Evolutionary conservation across 1,140 invertebrate genomes (phyloP).

Genomic region (Drosophila subpulchrella): DNA sequence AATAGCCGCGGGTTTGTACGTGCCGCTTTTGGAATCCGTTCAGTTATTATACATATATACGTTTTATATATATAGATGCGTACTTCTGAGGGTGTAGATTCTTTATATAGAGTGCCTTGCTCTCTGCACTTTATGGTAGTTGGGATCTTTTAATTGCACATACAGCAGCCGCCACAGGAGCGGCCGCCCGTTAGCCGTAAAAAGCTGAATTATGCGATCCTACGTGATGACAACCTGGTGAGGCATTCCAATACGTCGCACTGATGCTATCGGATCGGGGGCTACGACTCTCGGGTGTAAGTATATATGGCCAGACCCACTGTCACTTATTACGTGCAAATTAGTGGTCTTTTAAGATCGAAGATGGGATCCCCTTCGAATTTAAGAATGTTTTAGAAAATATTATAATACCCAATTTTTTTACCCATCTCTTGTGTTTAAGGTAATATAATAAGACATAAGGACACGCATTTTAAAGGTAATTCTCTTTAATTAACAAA

Average conservation of each 20-base stretch:
- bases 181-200: slow-evolving; percentile 74
- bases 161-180: slow-evolving; percentile 69
- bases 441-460: no score
- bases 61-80: slow-evolving; percentile 1
- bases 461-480: no score
- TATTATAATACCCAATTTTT: no score
- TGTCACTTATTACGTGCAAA: slow-evolving; percentile 71
- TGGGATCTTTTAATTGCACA: slow-evolving; percentile 76
- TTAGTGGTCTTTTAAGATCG: slow-evolving; percentile 10
- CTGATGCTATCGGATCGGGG: slow-evolving; percentile 56
- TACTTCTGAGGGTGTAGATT: slow-evolving; percentile 19
- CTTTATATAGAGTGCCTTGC: slow-evolving; percentile 13
- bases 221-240: slow-evolving; percentile 72
- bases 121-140: slow-evolving; percentile 63
- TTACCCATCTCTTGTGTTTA: no score
- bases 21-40: slow-evolving; percentile 63
- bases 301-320: slow-evolving; percentile 40
- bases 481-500: no score
- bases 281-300: slow-evolving; percentile 9
- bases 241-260: slow-evolving; percentile 72
- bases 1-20: slow-evolving; percentile 75
- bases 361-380: neutral
- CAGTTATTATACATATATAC: slow-evolving; percentile 1
- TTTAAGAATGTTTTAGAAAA: no score
- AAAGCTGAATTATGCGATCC: slow-evolving; percentile 80